Percentiles rank a stretch among this genome's conserved stretches.
These are phyloP conservation scores for Escarpia spicata DNA, from an alignment of 2,888 invertebrate species.

Conservation along the genomic window DNA sequence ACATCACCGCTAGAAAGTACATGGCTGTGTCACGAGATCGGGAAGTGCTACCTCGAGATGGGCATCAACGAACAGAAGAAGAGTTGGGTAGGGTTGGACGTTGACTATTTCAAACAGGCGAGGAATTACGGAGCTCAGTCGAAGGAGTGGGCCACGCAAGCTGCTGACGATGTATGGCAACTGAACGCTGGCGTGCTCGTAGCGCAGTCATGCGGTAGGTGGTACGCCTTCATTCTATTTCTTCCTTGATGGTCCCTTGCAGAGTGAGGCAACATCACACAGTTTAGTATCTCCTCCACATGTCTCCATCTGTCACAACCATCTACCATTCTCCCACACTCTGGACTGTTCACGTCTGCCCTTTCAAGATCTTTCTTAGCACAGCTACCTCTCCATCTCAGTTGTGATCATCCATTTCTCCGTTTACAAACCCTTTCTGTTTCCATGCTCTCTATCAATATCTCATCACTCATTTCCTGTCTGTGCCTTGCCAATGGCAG, in stretches of 20 bases:
- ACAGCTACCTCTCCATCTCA: too few species aligned
- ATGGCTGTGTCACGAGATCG: constrained; percentile 68
- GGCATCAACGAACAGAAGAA: constrained; percentile 46
- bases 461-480: too few species aligned
- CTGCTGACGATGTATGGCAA: constrained; percentile 61
- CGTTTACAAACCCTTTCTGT: too few species aligned
- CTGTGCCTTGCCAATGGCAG: too few species aligned
- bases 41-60: constrained; percentile 66
- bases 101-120: not conserved
- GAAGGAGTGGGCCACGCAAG: constrained; percentile 55
- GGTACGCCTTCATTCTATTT: not conserved
- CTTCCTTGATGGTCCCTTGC: too few species aligned
- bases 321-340: not conserved
- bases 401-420: too few species aligned
- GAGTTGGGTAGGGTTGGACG: constrained; percentile 39
- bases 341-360: too few species aligned
- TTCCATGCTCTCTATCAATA: too few species aligned
- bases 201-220: constrained; percentile 61
- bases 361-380: too few species aligned
- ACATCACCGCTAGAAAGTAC: constrained; percentile 64
- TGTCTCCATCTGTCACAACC: not conserved
- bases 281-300: too few species aligned
- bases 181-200: constrained; percentile 62
- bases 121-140: constrained; percentile 59
- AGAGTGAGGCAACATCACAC: too few species aligned